Conservation (phyloP, 2,113 vertebrate genomes). For the Synodontis membranacea region DNA sequence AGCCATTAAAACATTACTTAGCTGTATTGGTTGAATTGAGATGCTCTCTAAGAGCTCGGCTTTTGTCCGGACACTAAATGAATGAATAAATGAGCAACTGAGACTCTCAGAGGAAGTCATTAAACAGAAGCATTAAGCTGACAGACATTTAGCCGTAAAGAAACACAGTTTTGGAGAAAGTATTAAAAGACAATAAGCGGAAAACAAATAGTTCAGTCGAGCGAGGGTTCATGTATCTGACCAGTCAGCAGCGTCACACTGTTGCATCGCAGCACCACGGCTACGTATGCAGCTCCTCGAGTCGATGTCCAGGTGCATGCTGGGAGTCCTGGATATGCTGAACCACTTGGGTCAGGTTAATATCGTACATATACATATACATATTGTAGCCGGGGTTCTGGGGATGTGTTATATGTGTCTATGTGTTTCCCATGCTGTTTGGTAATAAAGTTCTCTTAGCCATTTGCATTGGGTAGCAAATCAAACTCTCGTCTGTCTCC, state of each 20-base stretch:
- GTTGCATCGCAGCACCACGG: slow-evolving; percentile 81
- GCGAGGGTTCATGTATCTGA: background rate
- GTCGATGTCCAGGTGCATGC: slow-evolving; percentile 89
- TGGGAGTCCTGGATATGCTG: slow-evolving; percentile 86
- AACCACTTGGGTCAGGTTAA: slow-evolving; percentile 66
- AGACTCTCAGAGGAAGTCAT: slow-evolving; percentile 23
- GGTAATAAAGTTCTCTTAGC: too few species aligned
- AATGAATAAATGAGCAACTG: slow-evolving; percentile 36
- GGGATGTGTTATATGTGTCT: too few species aligned
- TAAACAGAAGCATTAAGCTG: background rate
- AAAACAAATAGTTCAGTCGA: background rate
- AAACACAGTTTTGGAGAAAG: background rate
- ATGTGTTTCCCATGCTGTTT: too few species aligned
- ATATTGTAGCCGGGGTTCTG: too few species aligned
- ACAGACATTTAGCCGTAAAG: background rate
- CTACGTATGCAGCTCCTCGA: slow-evolving; percentile 91
- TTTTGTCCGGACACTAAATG: slow-evolving; percentile 23
- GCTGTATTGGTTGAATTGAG: slow-evolving; percentile 30
- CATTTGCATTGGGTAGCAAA: too few species aligned
- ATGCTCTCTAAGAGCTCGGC: background rate
- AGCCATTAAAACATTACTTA: slow-evolving; percentile 40
- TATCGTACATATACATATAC: too few species aligned
- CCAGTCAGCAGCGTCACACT: slow-evolving; percentile 70
- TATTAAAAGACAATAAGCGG: slow-evolving; percentile 5
- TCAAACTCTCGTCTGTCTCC: too few species aligned